Evolutionary conservation across 2,888 invertebrate species (phyloP).

Genomic region (Diaperis boleti): DNA sequence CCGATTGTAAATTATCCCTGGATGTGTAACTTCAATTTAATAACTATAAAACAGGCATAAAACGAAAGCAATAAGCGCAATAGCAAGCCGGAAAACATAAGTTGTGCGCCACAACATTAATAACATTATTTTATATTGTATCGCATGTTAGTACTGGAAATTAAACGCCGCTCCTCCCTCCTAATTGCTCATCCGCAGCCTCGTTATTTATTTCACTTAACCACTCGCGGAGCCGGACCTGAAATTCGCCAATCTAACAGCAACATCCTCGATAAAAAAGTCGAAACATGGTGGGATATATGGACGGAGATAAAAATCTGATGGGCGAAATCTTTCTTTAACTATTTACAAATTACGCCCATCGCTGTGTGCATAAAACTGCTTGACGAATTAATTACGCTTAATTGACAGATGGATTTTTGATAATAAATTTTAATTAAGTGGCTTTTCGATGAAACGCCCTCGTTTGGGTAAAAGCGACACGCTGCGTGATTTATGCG

Average conservation of each 20-base stretch:
- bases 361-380: neutral
- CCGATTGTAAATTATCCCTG: conserved; percentile 22
- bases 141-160: conserved; percentile 14
- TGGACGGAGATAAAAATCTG: conserved; percentile 8
- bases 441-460: neutral
- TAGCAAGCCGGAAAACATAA: conserved; percentile 27
- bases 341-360: neutral
- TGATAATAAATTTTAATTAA: conserved; percentile 9
- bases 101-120: conserved; percentile 22
- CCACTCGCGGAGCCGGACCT: neutral
- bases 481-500: conserved; percentile 10
- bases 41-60: conserved; percentile 37
- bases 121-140: conserved; percentile 30
- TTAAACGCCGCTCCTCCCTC: neutral
- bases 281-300: conserved; percentile 2
- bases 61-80: conserved; percentile 32
- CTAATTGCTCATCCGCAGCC: neutral
- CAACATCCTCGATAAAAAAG: neutral
- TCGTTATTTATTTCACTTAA: conserved; percentile 2
- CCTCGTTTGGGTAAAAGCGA: neutral
- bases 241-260: neutral
- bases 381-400: conserved; percentile 11
- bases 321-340: neutral
- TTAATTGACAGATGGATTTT: conserved; percentile 19
- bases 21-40: conserved; percentile 36